A percentile compares a stretch with the other conserved stretches of the same genome.
Conservation (phyloP, 2,888 invertebrate genomes). For the Poecilobothrus nobilitatus region DNA sequence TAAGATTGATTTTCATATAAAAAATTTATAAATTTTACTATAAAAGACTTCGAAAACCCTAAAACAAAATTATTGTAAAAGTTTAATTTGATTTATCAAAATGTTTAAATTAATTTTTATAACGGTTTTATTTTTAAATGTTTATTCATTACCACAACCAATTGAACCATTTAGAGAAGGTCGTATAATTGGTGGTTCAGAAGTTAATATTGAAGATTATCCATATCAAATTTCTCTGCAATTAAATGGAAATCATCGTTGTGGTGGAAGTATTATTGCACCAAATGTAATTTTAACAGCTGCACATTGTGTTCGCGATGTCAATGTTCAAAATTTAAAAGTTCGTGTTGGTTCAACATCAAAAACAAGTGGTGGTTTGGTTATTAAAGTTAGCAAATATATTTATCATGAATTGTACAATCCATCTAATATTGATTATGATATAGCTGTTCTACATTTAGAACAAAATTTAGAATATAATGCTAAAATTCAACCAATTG, state of each 20-base stretch:
- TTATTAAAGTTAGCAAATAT: conserved; percentile 32
- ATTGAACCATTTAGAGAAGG: conserved; percentile 10
- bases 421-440: conserved; percentile 39
- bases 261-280: conserved; percentile 40
- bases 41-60: too few species aligned
- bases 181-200: conserved; percentile 42
- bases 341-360: conserved; percentile 42
- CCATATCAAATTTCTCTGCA: conserved; percentile 44
- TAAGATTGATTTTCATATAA: too few species aligned
- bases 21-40: too few species aligned
- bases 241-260: conserved; percentile 37
- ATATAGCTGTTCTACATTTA: conserved; percentile 42
- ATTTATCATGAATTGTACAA: conserved; percentile 39
- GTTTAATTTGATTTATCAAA: too few species aligned
- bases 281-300: conserved; percentile 38
- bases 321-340: conserved; percentile 29
- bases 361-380: conserved; percentile 35
- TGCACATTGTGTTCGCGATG: conserved; percentile 38
- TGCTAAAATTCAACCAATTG: conserved; percentile 25
- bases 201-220: conserved; percentile 38
- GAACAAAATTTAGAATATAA: conserved; percentile 22
- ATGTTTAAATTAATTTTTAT: too few species aligned
- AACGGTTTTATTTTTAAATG: too few species aligned
- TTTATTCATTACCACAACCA: too few species aligned
- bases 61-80: too few species aligned